Conservation (phyloP, 2,797 vertebrate species). For the Falco columbarius region DNA sequence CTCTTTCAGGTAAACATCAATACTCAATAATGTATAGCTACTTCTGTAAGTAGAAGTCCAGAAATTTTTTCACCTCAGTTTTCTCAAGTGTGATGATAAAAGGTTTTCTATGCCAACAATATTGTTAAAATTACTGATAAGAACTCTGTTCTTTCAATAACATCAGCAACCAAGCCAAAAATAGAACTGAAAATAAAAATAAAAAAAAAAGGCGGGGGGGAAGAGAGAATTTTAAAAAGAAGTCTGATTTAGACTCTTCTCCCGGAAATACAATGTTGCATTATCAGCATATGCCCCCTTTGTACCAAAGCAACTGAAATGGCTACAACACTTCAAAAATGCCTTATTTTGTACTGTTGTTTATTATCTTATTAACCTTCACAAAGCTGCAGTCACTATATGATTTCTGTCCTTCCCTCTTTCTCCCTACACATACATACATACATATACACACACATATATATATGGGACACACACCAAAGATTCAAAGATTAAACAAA, state of each 20-base stretch:
- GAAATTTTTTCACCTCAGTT: not conserved
- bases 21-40: not conserved
- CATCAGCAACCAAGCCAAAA: not conserved
- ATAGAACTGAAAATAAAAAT: not conserved
- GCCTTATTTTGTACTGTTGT: not conserved
- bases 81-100: not conserved
- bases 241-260: not conserved
- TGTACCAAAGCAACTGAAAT: not conserved
- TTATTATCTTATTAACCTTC: not conserved
- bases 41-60: not conserved
- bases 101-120: not conserved
- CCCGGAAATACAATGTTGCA: not conserved
- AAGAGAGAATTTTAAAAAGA: not conserved
- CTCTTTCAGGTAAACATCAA: not conserved
- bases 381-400: not conserved
- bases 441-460: too few relatives aligned
- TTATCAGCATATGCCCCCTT: not conserved
- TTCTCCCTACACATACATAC: not conserved
- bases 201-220: fast-evolving
- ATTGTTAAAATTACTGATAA: not conserved
- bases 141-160: not conserved
- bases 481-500: not conserved
- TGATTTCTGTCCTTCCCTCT: not conserved
- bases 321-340: not conserved
- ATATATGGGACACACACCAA: fast-evolving